Evolutionary conservation across 1,140 invertebrate species (phyloP).

Genomic region (Bombus soroeensis): DNA sequence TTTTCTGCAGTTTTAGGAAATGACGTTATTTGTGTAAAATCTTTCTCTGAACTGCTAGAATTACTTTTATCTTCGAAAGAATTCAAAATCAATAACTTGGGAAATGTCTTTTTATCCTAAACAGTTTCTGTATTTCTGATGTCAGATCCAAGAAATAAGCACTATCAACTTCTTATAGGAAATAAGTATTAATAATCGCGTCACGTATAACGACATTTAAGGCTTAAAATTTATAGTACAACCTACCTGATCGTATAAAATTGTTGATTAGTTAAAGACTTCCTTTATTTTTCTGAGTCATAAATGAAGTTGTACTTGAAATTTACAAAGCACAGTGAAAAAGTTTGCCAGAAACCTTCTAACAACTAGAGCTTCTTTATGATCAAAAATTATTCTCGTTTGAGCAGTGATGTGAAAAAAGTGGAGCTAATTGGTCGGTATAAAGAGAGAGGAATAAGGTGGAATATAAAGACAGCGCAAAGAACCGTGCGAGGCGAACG

Average conservation of each 20-base stretch:
- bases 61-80: background rate
- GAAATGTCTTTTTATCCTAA: background rate
- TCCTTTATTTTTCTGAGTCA: background rate
- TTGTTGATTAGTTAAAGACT: too few relatives aligned
- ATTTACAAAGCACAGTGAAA: background rate
- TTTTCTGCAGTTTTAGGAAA: background rate
- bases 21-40: background rate
- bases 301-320: background rate
- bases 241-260: too few relatives aligned
- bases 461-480: background rate
- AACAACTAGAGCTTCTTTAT: background rate
- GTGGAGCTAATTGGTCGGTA: background rate
- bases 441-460: background rate
- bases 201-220: background rate
- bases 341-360: background rate
- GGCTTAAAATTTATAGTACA: background rate
- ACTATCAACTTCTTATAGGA: background rate
- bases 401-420: background rate
- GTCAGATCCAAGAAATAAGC: too few relatives aligned
- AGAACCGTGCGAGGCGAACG: slow-evolving; percentile 6
- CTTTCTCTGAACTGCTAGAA: background rate
- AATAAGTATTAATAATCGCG: background rate
- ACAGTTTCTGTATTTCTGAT: background rate
- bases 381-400: background rate
- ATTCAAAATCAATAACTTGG: background rate